Evolutionary conservation across 2,113 vertebrate genomes (phyloP), one percentile per base, ranked within the genome.

Genomic region (Gasterosteus aculeatus): DNA sequence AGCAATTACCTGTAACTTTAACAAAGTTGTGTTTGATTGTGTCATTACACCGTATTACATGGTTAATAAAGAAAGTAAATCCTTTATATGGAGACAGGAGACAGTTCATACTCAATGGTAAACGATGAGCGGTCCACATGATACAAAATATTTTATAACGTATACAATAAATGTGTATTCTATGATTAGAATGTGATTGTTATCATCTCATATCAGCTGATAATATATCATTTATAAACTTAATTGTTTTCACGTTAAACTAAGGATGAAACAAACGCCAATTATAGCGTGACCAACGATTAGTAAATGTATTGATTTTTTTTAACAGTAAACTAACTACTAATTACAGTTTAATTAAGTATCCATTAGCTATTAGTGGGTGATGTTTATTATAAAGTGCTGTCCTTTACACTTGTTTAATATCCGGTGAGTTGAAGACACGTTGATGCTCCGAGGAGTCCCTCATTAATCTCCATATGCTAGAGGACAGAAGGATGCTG

Each of bases 401-500:
- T 10, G 19, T 51, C 49, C 49, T 51, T 10, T 9, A n/a, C 8
- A 22, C 46, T 49, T 49, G 18, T 19, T 49, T 10, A 1, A 49
- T 49, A 56, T 29, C 10, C 2, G 60, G 60, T 26, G 58, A 33
- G 11, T 14, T 57, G 67, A 42, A 26, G 71, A 46, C 63, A 51
- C 61, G n/a, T 5, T 65, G 54, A 54, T 60, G 77, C 62, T 78
- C 58, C 69, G 68, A 85, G 74, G 42, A 70, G 77, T 63, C 41
- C 10, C 42, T 79, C 54, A 83, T 79, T 64, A 81, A 58, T 77
- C 41, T 60, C 58, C 47, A 59, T 71, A 19, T 60, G 71, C 33
- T 31, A 1, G 58, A 85, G 63, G 83, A 84, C 82, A 61, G 65
- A 22, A 39, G 44, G 78, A 79, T 63, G 72, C 75, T 79, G 87